Conservation (phyloP, 2,797 vertebrate genomes). For the Petrocephalus sullivani region DNA sequence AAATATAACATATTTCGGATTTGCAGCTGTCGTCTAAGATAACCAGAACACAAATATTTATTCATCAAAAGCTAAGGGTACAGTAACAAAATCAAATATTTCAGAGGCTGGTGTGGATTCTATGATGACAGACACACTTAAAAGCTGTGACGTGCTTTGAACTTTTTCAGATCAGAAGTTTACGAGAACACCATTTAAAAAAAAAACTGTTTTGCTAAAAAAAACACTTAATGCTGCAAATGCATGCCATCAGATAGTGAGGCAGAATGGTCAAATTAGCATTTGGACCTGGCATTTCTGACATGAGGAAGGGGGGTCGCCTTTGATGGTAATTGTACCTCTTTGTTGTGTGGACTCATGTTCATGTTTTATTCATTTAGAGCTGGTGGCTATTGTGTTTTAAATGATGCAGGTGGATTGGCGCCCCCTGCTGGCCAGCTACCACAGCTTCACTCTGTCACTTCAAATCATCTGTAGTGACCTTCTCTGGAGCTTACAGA, state of each 20-base stretch:
- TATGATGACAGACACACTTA: slow-evolving; percentile 20
- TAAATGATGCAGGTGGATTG: background rate
- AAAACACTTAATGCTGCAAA: background rate
- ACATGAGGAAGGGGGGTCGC: background rate
- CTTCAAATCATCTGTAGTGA: background rate
- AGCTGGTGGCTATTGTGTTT: slow-evolving; percentile 11
- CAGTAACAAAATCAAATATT: slow-evolving; percentile 5
- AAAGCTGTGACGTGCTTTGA: slow-evolving; percentile 37
- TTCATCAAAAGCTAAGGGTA: background rate
- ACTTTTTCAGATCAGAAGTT: slow-evolving; percentile 41
- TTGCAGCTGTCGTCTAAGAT: background rate
- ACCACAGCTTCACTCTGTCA: background rate
- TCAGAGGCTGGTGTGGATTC: background rate
- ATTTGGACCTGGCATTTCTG: background rate
- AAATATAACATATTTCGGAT: background rate
- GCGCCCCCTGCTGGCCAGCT: background rate
- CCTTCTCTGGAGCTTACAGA: background rate
- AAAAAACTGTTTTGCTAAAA: slow-evolving; percentile 31
- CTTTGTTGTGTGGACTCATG: slow-evolving; percentile 30
- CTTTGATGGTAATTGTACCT: slow-evolving; percentile 35
- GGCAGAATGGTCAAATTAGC: background rate
- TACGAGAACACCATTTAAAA: slow-evolving; percentile 44
- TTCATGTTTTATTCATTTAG: slow-evolving; percentile 52
- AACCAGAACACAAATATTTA: slow-evolving; percentile 7
- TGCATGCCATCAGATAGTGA: background rate